Conservation (phyloP, 2,888 invertebrate genomes). For the Drosophila neonasuta region DNA sequence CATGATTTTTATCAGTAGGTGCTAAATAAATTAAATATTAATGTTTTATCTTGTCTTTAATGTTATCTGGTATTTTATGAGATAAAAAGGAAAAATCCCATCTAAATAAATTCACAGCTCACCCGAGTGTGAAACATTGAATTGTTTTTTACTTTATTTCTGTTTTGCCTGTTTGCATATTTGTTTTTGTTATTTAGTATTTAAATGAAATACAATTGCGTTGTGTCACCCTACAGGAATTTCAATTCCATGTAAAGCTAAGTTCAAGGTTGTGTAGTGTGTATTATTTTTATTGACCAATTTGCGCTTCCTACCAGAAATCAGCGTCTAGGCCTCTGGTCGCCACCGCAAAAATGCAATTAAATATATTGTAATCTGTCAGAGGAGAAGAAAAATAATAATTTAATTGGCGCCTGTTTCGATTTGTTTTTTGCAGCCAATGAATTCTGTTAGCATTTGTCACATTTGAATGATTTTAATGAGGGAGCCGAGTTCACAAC, state of each 20-base stretch:
- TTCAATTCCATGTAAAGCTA: constrained; percentile 30
- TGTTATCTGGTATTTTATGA: constrained; percentile 38
- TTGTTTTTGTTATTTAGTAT: neutral
- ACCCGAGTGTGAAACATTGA: constrained; percentile 53
- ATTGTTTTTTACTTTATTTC: constrained; percentile 12
- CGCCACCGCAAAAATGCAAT: constrained; percentile 54
- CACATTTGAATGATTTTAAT: constrained; percentile 40
- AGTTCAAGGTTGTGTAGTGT: constrained; percentile 48
- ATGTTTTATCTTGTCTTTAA: constrained; percentile 33
- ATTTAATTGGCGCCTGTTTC: constrained; percentile 22
- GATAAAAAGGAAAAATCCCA: constrained; percentile 50
- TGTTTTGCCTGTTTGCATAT: constrained; percentile 5
- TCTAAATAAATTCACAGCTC: constrained; percentile 57
- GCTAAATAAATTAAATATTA: constrained; percentile 59
- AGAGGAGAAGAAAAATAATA: constrained; percentile 7
- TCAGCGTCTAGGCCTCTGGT: constrained; percentile 31
- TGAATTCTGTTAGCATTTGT: constrained; percentile 44
- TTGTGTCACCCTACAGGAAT: constrained; percentile 60
- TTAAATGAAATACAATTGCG: constrained; percentile 5
- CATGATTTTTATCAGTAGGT: constrained; percentile 45
- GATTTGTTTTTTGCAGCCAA: constrained; percentile 17
- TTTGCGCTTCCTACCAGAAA: constrained; percentile 5
- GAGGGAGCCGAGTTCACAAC: constrained; percentile 13
- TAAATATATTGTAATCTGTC: constrained; percentile 30
- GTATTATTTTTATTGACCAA: constrained; percentile 4